Evolutionary conservation across 1,140 invertebrate species (phyloP).

Genomic region (Lepidostoma basale): DNA sequence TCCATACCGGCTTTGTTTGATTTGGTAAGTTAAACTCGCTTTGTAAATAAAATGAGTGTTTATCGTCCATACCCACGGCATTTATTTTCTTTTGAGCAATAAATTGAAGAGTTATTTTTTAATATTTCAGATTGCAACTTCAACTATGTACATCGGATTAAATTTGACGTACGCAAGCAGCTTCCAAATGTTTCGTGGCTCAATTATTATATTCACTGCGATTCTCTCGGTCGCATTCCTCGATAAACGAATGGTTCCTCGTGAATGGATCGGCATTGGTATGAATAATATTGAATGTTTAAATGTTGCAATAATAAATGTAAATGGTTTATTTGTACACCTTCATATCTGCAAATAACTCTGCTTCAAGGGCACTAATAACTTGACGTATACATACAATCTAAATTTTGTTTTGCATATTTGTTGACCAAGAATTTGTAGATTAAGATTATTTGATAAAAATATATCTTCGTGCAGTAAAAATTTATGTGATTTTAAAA

Average conservation of each 20-base stretch:
- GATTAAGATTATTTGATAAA: too few relatives aligned
- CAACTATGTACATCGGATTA: conserved; percentile 89
- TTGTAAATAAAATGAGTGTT: neutral
- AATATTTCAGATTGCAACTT: conserved; percentile 68
- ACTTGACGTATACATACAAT: too few relatives aligned
- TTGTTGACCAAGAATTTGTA: too few relatives aligned
- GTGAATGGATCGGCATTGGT: conserved; percentile 86
- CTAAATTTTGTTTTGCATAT: too few relatives aligned
- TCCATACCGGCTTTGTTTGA: conserved; percentile 86
- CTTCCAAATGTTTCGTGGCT: conserved; percentile 95
- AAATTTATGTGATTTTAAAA: too few relatives aligned
- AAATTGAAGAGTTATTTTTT: conserved; percentile 1
- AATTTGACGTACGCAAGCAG: conserved; percentile 92
- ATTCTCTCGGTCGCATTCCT: conserved; percentile 89
- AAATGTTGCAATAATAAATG: neutral
- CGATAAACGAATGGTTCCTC: conserved; percentile 67
- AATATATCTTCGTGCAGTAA: too few relatives aligned
- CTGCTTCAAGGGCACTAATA: too few relatives aligned
- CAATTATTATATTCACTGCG: conserved; percentile 93
- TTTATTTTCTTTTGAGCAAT: neutral
- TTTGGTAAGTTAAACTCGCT: conserved; percentile 50
- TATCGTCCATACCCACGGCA: neutral
- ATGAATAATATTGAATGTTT: neutral
- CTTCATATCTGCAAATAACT: too few relatives aligned
- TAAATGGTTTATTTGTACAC: neutral